A percentile compares a stretch with the other conserved stretches of the same genome.
These are phyloP conservation scores for Conus ventricosus DNA, from an alignment of 1,140 invertebrate species.

Conservation along the genomic window DNA sequence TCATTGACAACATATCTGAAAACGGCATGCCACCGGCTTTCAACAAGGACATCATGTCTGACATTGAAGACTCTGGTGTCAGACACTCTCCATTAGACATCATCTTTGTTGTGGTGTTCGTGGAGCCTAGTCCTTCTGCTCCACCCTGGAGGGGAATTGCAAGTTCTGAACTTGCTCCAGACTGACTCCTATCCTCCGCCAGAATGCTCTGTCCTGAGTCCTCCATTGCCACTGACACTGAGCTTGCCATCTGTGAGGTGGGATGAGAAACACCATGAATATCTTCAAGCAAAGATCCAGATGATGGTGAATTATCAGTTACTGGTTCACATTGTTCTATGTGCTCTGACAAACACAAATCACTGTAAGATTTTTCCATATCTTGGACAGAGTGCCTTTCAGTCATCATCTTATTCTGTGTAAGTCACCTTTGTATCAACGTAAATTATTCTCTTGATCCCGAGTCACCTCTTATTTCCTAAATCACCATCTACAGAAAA, in stretches of 20 bases:
- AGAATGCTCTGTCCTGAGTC: background rate
- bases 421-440: background rate
- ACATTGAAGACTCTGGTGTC: background rate
- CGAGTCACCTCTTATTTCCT: background rate
- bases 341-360: background rate
- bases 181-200: background rate
- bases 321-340: background rate
- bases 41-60: background rate
- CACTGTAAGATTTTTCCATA: background rate
- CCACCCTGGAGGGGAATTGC: background rate
- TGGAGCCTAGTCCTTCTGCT: background rate
- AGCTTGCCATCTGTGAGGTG: background rate
- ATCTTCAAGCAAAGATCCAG: background rate
- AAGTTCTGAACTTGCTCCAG: constrained; percentile 1
- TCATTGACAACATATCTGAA: constrained; percentile 32
- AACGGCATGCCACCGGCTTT: background rate
- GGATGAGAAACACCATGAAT: background rate
- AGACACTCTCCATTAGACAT: background rate
- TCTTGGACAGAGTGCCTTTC: background rate
- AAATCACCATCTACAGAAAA: background rate
- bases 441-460: background rate
- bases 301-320: no score
- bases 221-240: background rate
- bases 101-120: background rate
- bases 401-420: background rate